Evolutionary conservation across 2,797 vertebrate genomes (phyloP).

Genomic region (Prionace glauca): DNA sequence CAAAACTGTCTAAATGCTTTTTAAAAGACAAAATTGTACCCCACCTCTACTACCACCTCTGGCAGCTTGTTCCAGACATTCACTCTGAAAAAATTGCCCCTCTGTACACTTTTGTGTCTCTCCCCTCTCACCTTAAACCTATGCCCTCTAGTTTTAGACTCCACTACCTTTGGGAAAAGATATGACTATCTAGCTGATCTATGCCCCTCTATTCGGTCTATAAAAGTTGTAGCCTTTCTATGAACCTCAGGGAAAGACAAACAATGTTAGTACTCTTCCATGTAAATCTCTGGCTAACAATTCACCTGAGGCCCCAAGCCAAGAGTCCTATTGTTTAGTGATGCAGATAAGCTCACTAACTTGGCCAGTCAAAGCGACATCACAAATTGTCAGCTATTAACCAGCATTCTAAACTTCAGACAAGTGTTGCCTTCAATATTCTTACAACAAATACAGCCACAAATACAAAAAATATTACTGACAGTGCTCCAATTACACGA

Average conservation of each 20-base stretch:
- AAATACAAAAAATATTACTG: neutral
- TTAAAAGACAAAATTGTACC: too few relatives aligned
- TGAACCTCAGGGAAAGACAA: neutral
- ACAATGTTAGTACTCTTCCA: too few relatives aligned
- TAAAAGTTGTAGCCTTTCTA: neutral
- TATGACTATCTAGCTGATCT: too few relatives aligned
- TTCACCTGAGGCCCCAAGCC: neutral
- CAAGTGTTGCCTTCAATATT: neutral
- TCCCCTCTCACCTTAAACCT: too few relatives aligned
- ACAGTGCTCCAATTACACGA: neutral
- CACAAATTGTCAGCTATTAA: neutral
- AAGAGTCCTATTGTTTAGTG: neutral
- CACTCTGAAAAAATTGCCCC: too few relatives aligned
- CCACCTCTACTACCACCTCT: too few relatives aligned
- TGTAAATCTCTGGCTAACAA: neutral
- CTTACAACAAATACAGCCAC: neutral
- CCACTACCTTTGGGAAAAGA: too few relatives aligned
- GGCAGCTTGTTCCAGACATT: too few relatives aligned
- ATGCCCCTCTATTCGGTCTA: too few relatives aligned
- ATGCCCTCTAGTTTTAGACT: too few relatives aligned
- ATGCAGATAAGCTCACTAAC: neutral
- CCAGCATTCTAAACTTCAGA: neutral
- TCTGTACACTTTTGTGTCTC: too few relatives aligned
- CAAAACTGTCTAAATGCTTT: too few relatives aligned
- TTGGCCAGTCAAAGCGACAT: neutral